phyloP scores from a whole-genome alignment of 2,113 vertebrate species.

The Ochotona princeps region DNA sequence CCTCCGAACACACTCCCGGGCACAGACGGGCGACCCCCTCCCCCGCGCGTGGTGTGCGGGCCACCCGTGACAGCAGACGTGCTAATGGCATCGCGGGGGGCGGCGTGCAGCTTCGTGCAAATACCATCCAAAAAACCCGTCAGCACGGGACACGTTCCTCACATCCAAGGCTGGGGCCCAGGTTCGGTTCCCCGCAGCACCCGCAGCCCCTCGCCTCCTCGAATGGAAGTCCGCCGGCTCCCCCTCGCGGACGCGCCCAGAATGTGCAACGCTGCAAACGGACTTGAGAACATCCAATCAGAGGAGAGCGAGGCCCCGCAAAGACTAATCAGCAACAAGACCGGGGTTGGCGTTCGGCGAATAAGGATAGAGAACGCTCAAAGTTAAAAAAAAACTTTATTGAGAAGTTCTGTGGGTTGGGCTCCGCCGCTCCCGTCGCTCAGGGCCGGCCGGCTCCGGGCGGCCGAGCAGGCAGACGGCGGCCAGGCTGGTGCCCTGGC shows the following conservation, averaged over 20 bases:
- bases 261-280: not conserved
- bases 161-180: not conserved
- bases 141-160: no score
- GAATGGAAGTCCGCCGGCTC: not conserved
- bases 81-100: not conserved
- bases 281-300: conserved; percentile 20
- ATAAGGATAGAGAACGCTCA: not conserved
- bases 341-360: not conserved
- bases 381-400: conserved; percentile 72
- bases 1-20: no score
- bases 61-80: not conserved
- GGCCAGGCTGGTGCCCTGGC: conserved; percentile 86
- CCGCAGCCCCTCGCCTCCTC: not conserved
- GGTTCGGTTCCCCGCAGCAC: not conserved
- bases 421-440: not conserved
- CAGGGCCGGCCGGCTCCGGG: not conserved
- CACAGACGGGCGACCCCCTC: no score
- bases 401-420: not conserved
- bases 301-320: not conserved
- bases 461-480: conserved; percentile 83
- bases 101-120: not conserved
- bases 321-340: conserved; percentile 39
- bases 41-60: no score
- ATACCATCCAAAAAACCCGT: conserved; percentile 6
- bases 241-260: conserved; percentile 30